Base-by-base conservation (phyloP, 2,888 invertebrate genomes). In the Magallana nippona region DNA sequence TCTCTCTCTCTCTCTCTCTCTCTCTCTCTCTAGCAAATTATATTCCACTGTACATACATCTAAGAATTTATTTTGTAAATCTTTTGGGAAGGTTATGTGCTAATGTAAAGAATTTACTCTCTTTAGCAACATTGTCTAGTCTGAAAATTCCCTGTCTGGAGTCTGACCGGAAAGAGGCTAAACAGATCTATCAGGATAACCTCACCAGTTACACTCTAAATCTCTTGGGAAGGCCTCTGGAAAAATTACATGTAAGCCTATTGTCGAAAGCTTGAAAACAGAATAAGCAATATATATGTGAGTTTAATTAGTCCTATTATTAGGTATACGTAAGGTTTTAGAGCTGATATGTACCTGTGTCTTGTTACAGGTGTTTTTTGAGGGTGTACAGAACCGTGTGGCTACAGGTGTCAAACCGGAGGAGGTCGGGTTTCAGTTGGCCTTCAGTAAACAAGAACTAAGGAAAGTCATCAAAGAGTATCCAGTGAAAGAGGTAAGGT, bases 351-450 rank as follows among this genome's bases (percentile, higher is more conserved):
- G 27, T 17, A 77, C 15, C 77, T 77, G 27, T 77, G 10, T 13
- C 27, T 15, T 27, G 19, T 22, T 27, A 60, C 94, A 98, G 97
- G 96, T 96, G 90, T 99, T 99, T 95, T 99, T 99, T 94, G 99
- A 99, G 94, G 98, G 98, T 81, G 98, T 99, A 83, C 97, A 98
- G 95, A 97, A 96, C 87, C 97, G 97, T 94, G 98, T 99, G 87
- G 97, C 97, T 82, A 96, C 97, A 92, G 99, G 99, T 83, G 98
- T 98, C 80, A 98, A 98, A 94, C 97, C 98, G 93, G 98, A 98
- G 71, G 99, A 99, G 95, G 98, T 99, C 83, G 98, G 98, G 93
- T 99, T 98, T 95, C 99, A 99, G 95, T 96, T 98, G 95, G 98
- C 98, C 60, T 99, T 97, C 95, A 98, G 98, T 94, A 98, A 99